Conservation (phyloP, 2,113 vertebrate species). For the Tenrec ecaudatus region DNA sequence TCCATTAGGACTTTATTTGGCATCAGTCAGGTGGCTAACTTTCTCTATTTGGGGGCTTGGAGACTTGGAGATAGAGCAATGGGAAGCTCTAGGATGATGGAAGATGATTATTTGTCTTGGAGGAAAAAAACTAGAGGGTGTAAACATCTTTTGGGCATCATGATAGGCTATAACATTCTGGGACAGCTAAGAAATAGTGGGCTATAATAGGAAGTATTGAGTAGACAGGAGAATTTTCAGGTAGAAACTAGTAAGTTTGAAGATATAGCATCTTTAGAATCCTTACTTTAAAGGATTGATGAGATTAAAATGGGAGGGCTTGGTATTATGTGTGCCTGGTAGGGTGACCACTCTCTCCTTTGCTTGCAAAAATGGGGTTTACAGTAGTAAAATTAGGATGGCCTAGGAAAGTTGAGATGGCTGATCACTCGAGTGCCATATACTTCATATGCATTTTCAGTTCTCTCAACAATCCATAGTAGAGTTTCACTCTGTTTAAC, state of each 20-base stretch:
- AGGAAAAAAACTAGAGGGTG: slow-evolving; percentile 38
- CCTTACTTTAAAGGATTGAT: slow-evolving; percentile 13
- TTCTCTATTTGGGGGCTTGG: slow-evolving; percentile 27
- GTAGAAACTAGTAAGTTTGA: slow-evolving; percentile 39
- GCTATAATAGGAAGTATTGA: slow-evolving; percentile 33
- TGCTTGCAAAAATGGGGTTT: background rate
- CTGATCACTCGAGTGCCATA: background rate
- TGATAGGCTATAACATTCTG: slow-evolving; percentile 22
- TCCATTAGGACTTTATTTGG: slow-evolving; percentile 41
- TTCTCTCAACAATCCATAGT: background rate
- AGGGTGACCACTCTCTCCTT: background rate
- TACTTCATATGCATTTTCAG: slow-evolving; percentile 29
- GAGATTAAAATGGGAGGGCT: slow-evolving; percentile 14
- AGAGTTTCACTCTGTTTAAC: background rate
- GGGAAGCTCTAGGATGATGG: slow-evolving; percentile 49
- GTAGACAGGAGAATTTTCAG: slow-evolving; percentile 17
- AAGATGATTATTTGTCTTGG: slow-evolving; percentile 26
- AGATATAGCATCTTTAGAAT: slow-evolving; percentile 18
- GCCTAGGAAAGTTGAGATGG: slow-evolving; percentile 3
- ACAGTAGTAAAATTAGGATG: slow-evolving; percentile 27
- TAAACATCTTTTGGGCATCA: background rate
- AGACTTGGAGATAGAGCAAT: background rate
- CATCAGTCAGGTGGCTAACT: slow-evolving; percentile 15
- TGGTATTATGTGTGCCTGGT: background rate
- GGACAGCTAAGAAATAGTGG: slow-evolving; percentile 45